phyloP scores from a whole-genome alignment of 2,797 vertebrate genomes.

The Catamblyrhynchus diadema region DNA sequence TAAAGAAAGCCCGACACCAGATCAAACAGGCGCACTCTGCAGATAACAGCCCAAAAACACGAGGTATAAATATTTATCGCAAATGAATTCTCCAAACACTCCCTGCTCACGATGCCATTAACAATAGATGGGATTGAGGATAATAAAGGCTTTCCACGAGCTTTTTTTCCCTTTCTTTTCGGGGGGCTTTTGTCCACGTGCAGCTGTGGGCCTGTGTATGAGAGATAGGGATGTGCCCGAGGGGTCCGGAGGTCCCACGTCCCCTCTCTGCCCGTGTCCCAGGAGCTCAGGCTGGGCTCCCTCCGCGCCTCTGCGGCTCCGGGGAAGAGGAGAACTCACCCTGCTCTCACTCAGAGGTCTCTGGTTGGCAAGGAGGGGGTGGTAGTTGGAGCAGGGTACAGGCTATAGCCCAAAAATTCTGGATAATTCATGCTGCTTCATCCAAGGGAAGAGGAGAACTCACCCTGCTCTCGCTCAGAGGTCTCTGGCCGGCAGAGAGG shows the following conservation, averaged over 20 bases:
- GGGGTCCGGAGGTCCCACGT: accelerated
- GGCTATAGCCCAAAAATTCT: background rate
- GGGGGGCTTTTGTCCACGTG: background rate
- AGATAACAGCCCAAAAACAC: constrained; percentile 63
- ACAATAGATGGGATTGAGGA: constrained; percentile 48
- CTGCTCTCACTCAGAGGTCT: too few relatives aligned
- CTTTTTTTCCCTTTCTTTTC: background rate
- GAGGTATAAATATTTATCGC: constrained; percentile 67
- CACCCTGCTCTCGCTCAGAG: too few relatives aligned
- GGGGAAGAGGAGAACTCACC: background rate
- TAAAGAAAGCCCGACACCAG: constrained; percentile 54
- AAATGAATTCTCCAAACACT: constrained; percentile 41
- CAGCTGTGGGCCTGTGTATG: background rate
- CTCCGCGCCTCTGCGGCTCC: accelerated
- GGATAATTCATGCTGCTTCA: background rate
- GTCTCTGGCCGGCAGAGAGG: accelerated
- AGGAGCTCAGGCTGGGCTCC: background rate
- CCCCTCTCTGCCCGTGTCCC: background rate
- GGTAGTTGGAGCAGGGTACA: background rate
- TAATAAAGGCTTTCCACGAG: constrained; percentile 14
- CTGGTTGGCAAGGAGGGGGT: background rate
- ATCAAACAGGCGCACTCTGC: constrained; percentile 54
- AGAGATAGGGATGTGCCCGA: background rate
- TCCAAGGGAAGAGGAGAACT: too few relatives aligned
- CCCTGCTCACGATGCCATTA: background rate